These are phyloP conservation scores for Pyrrhia umbra DNA, from an alignment of 2,888 invertebrate genomes.

Conservation along the genomic window DNA sequence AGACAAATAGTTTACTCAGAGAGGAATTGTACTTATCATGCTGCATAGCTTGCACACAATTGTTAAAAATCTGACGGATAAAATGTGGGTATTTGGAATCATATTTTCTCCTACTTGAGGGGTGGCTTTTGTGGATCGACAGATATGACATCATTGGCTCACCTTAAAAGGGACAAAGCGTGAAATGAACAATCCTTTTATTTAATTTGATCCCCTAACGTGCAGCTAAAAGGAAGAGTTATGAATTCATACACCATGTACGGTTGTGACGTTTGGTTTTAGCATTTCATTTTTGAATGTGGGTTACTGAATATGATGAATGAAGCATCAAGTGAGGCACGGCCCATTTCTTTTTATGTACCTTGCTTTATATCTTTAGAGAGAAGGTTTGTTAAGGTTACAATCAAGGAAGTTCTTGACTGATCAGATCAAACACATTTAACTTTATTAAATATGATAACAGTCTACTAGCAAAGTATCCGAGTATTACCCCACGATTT, in stretches of 20 bases:
- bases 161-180: constrained; percentile 34
- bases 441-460: background rate
- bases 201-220: constrained; percentile 38
- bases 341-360: constrained; percentile 41
- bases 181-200: constrained; percentile 51
- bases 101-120: constrained; percentile 4
- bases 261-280: constrained; percentile 46
- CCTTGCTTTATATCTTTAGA: constrained; percentile 27
- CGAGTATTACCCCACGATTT: background rate
- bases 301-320: constrained; percentile 54
- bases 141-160: constrained; percentile 31
- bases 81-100: constrained; percentile 10
- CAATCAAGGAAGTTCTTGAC: background rate
- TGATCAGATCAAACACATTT: background rate
- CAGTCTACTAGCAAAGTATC: background rate
- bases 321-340: constrained; percentile 38
- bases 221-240: constrained; percentile 40
- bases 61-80: constrained; percentile 1
- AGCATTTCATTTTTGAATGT: constrained; percentile 48
- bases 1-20: too few species aligned
- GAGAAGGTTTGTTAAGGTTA: constrained; percentile 39
- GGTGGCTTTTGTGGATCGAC: constrained; percentile 20
- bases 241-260: constrained; percentile 36
- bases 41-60: background rate
- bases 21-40: background rate